These are phyloP conservation scores for Dynastes tityus DNA, from an alignment of 2,888 invertebrate species.

Conservation along the genomic window DNA sequence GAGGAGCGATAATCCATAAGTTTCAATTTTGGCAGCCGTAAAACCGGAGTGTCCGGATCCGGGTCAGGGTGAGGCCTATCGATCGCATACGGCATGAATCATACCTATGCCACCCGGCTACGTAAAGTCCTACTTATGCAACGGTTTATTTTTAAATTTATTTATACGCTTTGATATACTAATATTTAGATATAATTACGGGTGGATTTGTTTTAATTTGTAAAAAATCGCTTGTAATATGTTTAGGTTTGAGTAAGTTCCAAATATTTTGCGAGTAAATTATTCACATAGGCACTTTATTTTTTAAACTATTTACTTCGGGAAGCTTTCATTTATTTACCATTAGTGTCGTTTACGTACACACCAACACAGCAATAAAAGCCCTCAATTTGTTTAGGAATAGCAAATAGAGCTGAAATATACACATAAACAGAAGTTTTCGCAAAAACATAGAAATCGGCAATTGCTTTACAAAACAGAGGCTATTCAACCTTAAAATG, in stretches of 20 bases:
- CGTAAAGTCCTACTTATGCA: no score
- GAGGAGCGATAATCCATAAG: conserved; percentile 58
- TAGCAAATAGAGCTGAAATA: neutral
- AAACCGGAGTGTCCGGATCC: conserved; percentile 56
- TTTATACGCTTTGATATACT: no score
- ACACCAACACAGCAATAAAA: neutral
- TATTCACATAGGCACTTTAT: neutral
- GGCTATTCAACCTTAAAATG: conserved; percentile 15
- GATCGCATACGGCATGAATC: conserved; percentile 17
- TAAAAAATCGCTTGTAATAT: neutral
- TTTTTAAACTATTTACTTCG: conserved; percentile 9
- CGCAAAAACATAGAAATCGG: neutral
- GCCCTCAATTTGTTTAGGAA: neutral
- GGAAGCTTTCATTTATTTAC: neutral
- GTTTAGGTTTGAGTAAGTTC: neutral
- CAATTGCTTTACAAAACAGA: neutral
- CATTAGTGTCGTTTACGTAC: neutral
- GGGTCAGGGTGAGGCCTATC: conserved; percentile 40
- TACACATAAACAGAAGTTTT: neutral
- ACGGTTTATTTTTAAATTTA: no score
- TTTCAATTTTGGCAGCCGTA: conserved; percentile 64
- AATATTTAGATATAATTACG: no score
- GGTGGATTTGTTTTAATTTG: neutral
- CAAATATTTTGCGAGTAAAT: neutral
- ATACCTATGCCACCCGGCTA: no score